These are phyloP conservation scores for Pseudeuparius sepicola DNA, from an alignment of 2,888 invertebrate species.

Conservation along the genomic window DNA sequence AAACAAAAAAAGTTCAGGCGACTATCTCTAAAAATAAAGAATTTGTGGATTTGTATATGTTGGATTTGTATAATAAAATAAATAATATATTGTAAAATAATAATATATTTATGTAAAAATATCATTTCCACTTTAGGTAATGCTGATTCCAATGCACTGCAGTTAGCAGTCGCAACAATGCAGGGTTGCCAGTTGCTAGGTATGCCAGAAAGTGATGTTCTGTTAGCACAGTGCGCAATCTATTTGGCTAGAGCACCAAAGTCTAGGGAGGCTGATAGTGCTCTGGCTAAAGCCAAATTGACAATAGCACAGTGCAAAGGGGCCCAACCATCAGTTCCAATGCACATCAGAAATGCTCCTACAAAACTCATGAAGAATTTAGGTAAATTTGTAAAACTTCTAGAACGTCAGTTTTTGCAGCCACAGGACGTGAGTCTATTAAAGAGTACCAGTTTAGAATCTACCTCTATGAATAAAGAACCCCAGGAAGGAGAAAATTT, in stretches of 20 bases:
- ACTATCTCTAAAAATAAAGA: too few relatives aligned
- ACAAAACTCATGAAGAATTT: constrained; percentile 67
- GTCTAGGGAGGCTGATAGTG: constrained; percentile 49
- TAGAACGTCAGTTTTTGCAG: too few relatives aligned
- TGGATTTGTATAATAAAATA: too few relatives aligned
- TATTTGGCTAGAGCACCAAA: constrained; percentile 63
- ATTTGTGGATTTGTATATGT: too few relatives aligned
- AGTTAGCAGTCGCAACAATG: constrained; percentile 61
- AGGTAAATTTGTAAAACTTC: constrained; percentile 44
- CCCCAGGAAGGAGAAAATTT: too few relatives aligned
- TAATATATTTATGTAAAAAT: too few relatives aligned
- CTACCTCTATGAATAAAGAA: too few relatives aligned
- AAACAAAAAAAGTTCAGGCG: too few relatives aligned
- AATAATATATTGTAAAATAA: too few relatives aligned
- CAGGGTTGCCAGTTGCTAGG: constrained; percentile 72
- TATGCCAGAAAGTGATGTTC: constrained; percentile 71
- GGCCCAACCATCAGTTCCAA: constrained; percentile 61
- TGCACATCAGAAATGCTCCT: constrained; percentile 72
- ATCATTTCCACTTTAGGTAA: too few relatives aligned
- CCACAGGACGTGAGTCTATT: too few relatives aligned
- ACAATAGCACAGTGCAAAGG: constrained; percentile 53
- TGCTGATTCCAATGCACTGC: constrained; percentile 54
- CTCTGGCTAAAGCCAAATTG: constrained; percentile 46
- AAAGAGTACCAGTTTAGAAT: too few relatives aligned
- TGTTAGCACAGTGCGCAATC: constrained; percentile 67